Base-by-base conservation (phyloP, 2,797 vertebrate species). In the Lithobates pipiens region DNA sequence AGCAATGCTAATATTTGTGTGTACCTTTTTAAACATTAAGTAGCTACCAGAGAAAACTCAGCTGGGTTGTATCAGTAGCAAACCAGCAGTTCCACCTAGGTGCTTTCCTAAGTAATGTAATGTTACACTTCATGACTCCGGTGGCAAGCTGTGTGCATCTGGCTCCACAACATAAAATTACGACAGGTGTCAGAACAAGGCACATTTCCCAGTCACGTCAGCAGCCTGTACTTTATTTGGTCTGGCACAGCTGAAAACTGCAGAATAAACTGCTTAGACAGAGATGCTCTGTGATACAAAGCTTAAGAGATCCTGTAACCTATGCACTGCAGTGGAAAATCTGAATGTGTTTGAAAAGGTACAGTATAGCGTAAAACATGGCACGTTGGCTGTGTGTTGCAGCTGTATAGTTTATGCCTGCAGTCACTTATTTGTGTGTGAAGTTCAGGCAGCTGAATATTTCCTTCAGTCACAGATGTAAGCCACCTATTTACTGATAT, bases 61-160 rank as follows among this genome's bases (percentile, higher is more conserved):
- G 61, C 16, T 36, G 34, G 54, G 11, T 42, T 16, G 54, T 21
- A 57, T 72, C 50, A 71, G 68, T 84, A 77, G 34, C 23, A 72
- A 72, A 46, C 7, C n/a, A 78, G 54, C 32, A 36, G n/a, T 77
- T 71, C 44, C n/a, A 72, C 18, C 50, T 7, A 39, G 70, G 34
- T 79, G 63, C 36, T 72, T 71, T 78, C 68, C 36, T 54, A 63
- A 71, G 50, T 84, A 15, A 84, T 54, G 50, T 54, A 54, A 54
- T 72, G 61, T 71, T 18, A 61, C 77, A 69, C 67, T 84, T 84
- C 50, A 76, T 25, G 34, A 10, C 18, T 63, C 46, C 69, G 50
- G 36, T 42, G 69, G 27, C 75, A 78, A 84, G 75, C 83, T 84
- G 76, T 72, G 76, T 32, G 68, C 46, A 72, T 78, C 76, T 77